phyloP scores from a whole-genome alignment of 2,888 invertebrate genomes.

The Nudaria mundana region DNA sequence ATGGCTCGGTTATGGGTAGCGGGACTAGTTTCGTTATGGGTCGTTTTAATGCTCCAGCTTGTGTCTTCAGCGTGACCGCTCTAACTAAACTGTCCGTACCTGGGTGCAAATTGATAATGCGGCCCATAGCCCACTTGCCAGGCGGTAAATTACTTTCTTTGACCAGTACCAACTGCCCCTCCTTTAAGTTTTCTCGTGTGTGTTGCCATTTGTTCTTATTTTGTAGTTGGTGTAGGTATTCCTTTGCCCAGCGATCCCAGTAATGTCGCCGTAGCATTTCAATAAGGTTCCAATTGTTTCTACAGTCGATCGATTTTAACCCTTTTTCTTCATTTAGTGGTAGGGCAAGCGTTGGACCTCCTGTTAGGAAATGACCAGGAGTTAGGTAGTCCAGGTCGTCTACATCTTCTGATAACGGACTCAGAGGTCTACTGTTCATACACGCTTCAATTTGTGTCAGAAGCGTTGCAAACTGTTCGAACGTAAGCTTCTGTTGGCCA shows the following conservation, averaged over 20 bases:
- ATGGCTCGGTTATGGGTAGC: too few relatives aligned
- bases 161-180: neutral
- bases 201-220: conserved; percentile 10
- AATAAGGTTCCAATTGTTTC: conserved; percentile 7
- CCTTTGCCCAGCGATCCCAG: conserved; percentile 6
- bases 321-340: neutral
- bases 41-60: too few relatives aligned
- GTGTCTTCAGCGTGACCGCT: too few relatives aligned
- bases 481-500: neutral
- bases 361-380: conserved; percentile 25
- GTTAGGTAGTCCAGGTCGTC: conserved; percentile 23
- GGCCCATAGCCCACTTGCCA: too few relatives aligned
- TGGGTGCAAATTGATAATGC: too few relatives aligned
- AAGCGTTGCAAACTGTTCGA: conserved; percentile 1
- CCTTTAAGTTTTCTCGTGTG: conserved; percentile 9
- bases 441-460: conserved; percentile 11
- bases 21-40: too few relatives aligned
- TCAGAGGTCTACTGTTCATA: conserved; percentile 16
- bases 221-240: conserved; percentile 10
- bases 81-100: too few relatives aligned
- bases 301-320: neutral
- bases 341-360: conserved; percentile 4
- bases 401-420: conserved; percentile 18
- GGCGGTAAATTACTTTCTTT: neutral
- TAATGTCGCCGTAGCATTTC: conserved; percentile 14